A percentile compares a stretch with the other conserved stretches of the same genome.
Conservation (phyloP, 2,113 vertebrate species). For the Noctilio leporinus region DNA sequence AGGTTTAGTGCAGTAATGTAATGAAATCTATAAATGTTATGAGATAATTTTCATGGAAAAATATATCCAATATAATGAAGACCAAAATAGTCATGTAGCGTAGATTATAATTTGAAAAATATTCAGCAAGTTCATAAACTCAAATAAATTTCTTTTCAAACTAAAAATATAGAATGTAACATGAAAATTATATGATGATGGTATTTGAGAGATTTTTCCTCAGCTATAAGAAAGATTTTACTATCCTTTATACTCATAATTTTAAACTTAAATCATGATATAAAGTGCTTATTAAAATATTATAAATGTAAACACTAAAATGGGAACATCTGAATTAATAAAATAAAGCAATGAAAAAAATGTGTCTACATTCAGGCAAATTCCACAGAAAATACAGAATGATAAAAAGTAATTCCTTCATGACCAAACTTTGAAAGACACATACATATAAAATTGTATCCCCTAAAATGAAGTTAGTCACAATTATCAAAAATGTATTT, state of each 20-base stretch:
- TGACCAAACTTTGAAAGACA: not conserved
- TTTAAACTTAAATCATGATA: not conserved
- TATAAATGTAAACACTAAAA: not conserved
- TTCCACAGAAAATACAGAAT: not conserved
- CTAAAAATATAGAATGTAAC: not conserved
- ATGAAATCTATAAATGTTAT: constrained; percentile 26
- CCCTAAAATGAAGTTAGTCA: not conserved
- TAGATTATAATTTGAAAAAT: not conserved
- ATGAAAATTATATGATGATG: not conserved
- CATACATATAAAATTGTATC: not conserved
- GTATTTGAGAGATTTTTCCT: not conserved
- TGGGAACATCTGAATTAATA: not conserved
- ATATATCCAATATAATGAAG: not conserved
- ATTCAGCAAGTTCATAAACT: not conserved
- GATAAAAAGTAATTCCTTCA: not conserved
- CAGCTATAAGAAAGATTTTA: not conserved
- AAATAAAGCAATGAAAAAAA: not conserved
- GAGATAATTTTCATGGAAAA: constrained; percentile 22
- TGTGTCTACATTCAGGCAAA: not conserved
- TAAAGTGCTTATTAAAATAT: not conserved
- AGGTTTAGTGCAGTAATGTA: constrained; percentile 15
- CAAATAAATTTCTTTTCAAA: not conserved
- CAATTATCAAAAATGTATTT: not conserved
- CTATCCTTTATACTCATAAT: not conserved
- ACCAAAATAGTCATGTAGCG: not conserved